These are phyloP conservation scores for Lasioglossum morio DNA, from an alignment of 2,888 invertebrate species.

Conservation along the genomic window DNA sequence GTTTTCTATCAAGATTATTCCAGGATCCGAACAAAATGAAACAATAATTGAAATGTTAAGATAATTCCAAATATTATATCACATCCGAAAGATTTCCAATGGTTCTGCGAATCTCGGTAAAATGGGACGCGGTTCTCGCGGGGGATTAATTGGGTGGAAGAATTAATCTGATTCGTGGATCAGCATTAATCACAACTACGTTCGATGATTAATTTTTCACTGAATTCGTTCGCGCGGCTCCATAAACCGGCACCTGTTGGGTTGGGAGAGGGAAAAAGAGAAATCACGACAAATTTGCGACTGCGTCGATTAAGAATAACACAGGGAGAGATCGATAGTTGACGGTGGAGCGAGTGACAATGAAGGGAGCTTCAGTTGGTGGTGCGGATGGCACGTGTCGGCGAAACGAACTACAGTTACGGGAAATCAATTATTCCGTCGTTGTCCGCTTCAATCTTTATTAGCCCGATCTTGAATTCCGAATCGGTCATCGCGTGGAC, in stretches of 20 bases:
- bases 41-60: background rate
- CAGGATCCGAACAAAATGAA: background rate
- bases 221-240: background rate
- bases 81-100: background rate
- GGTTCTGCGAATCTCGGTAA: background rate
- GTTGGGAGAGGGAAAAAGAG: background rate
- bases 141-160: background rate
- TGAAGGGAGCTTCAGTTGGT: background rate
- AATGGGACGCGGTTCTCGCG: background rate
- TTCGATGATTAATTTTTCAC: background rate
- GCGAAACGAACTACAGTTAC: background rate
- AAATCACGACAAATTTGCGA: background rate
- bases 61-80: background rate
- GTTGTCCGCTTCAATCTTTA: constrained; percentile 50
- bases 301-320: background rate
- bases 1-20: background rate
- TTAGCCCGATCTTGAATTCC: constrained; percentile 58
- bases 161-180: background rate
- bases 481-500: constrained; percentile 52
- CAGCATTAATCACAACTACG: background rate
- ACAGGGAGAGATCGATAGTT: background rate
- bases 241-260: background rate
- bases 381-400: constrained; percentile 32
- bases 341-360: background rate
- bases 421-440: constrained; percentile 42